Conservation (phyloP, 2,797 vertebrate genomes). For the Darevskia nairensis region DNA sequence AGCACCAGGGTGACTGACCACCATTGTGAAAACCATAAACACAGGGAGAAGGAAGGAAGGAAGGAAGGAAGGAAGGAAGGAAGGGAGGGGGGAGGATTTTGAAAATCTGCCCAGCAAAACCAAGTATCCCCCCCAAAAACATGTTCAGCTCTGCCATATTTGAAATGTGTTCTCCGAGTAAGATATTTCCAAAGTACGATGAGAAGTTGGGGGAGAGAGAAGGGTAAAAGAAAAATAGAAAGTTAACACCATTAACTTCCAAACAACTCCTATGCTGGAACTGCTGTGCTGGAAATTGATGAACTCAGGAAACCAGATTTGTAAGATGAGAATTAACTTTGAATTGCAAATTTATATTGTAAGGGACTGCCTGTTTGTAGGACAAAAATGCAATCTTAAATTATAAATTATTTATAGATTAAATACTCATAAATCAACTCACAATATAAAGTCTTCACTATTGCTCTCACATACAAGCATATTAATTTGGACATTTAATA, state of each 20-base stretch:
- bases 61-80: too few relatives aligned
- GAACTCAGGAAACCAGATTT: not conserved
- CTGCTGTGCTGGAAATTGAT: not conserved
- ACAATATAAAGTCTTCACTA: constrained; percentile 22
- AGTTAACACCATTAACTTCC: not conserved
- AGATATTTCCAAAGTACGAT: not conserved
- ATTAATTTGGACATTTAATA: not conserved
- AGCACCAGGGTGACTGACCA: not conserved
- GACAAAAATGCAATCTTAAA: constrained; percentile 22
- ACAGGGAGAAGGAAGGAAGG: too few relatives aligned
- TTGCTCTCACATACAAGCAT: not conserved
- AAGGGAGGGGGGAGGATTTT: too few relatives aligned
- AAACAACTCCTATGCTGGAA: not conserved
- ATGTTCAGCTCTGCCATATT: not conserved
- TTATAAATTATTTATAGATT: constrained; percentile 20
- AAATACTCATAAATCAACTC: constrained; percentile 17
- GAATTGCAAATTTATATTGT: not conserved
- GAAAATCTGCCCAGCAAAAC: too few relatives aligned
- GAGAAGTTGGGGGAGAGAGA: too few relatives aligned
- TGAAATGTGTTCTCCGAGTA: not conserved
- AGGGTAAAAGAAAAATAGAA: not conserved
- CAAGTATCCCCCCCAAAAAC: too few relatives aligned
- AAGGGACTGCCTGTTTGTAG: constrained; percentile 7
- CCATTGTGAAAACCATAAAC: too few relatives aligned
- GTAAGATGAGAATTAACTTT: not conserved